A percentile compares a stretch with the other conserved stretches of the same genome.
Evolutionary conservation across 1,140 invertebrate genomes (phyloP).

Genomic region (Mizuhopecten yessoensis): DNA sequence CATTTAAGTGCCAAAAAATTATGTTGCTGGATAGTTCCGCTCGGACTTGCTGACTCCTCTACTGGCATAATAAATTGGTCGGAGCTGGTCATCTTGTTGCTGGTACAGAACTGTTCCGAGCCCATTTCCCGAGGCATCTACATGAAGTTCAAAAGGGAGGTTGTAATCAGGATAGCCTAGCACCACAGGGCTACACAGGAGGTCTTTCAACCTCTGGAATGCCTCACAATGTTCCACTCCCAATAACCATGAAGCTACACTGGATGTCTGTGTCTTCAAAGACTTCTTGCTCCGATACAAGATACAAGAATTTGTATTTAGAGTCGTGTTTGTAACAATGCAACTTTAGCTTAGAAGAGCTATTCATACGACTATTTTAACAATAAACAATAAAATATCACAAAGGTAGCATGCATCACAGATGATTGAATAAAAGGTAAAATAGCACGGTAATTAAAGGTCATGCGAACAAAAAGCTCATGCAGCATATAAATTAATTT

Average conservation of each 20-base stretch:
- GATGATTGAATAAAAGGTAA: too few relatives aligned
- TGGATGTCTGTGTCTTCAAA: neutral
- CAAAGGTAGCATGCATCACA: too few relatives aligned
- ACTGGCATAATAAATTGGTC: conserved; percentile 50
- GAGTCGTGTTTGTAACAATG: too few relatives aligned
- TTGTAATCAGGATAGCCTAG: conserved; percentile 62
- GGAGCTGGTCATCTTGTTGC: neutral
- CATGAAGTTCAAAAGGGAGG: conserved; percentile 61
- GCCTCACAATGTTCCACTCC: conserved; percentile 23
- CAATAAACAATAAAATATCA: too few relatives aligned
- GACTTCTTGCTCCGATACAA: neutral
- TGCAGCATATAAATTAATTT: too few relatives aligned
- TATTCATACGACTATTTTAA: too few relatives aligned
- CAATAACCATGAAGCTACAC: neutral
- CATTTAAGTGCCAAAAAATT: conserved; percentile 58
- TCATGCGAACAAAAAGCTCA: too few relatives aligned
- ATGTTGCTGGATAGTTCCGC: conserved; percentile 50
- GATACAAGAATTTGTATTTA: too few relatives aligned
- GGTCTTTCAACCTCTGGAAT: conserved; percentile 64
- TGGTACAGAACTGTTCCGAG: conserved; percentile 75
- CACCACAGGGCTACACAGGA: conserved; percentile 58
- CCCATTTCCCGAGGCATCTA: conserved; percentile 62
- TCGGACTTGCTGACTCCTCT: conserved; percentile 51
- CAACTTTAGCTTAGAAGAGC: too few relatives aligned
- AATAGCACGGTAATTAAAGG: too few relatives aligned